Evolutionary conservation across 2,113 vertebrate species (phyloP).

Genomic region (Pangasianodon gigas): DNA sequence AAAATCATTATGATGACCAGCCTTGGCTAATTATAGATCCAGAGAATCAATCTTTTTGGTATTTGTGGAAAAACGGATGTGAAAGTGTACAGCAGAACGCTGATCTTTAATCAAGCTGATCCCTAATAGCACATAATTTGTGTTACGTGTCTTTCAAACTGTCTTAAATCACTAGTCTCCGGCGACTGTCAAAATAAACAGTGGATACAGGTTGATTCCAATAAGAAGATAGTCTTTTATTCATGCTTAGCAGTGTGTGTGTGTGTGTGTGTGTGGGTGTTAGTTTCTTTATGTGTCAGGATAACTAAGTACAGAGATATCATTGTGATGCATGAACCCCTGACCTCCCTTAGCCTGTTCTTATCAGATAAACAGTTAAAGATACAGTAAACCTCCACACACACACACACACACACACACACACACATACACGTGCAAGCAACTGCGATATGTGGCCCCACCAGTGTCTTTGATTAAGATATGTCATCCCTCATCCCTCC

Average conservation of each 20-base stretch:
- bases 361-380: slow-evolving; percentile 24
- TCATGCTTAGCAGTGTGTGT: background rate
- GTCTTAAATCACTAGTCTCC: slow-evolving; percentile 6
- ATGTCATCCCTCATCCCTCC: slow-evolving; percentile 33
- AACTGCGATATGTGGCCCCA: slow-evolving; percentile 28
- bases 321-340: slow-evolving; percentile 32
- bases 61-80: background rate
- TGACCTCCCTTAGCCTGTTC: slow-evolving; percentile 32
- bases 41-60: background rate
- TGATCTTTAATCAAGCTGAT: background rate
- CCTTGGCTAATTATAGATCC: background rate
- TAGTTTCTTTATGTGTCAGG: slow-evolving; percentile 20
- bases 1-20: background rate
- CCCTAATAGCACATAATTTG: background rate
- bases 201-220: background rate
- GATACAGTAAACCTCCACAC: slow-evolving; percentile 28
- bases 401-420: slow-evolving; percentile 46
- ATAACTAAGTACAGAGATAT: slow-evolving; percentile 35
- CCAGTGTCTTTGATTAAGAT: slow-evolving; percentile 53
- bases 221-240: background rate
- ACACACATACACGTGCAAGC: slow-evolving; percentile 21
- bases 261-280: background rate
- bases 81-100: background rate
- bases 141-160: background rate
- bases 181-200: slow-evolving; percentile 18